phyloP scores from a whole-genome alignment of 2,797 vertebrate species.

The Odontamblyopus lacepedii region DNA sequence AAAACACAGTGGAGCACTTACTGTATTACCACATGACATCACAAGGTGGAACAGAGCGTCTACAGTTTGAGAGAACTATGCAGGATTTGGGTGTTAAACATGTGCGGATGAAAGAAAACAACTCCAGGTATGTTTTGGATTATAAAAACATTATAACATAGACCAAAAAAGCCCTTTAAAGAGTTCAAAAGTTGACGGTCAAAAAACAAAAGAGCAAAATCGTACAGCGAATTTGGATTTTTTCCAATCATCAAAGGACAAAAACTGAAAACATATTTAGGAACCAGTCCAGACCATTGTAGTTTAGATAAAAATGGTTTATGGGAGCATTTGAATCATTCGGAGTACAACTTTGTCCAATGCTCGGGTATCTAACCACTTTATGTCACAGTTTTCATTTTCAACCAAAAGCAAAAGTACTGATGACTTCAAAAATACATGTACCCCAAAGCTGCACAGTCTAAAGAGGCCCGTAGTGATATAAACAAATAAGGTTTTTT shows the following conservation, averaged over 20 bases:
- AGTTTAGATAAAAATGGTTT: slow-evolving; percentile 8
- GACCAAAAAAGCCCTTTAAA: too few species aligned
- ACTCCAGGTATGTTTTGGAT: too few species aligned
- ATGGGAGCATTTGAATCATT: slow-evolving; percentile 8
- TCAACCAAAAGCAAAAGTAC: slow-evolving; percentile 7
- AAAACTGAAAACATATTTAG: not conserved
- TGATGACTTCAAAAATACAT: slow-evolving; percentile 7
- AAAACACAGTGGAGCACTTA: too few species aligned
- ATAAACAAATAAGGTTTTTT: slow-evolving; percentile 2
- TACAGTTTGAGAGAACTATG: too few species aligned
- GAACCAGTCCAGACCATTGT: not conserved
- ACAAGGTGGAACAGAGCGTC: too few species aligned
- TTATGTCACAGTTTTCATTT: slow-evolving; percentile 6
- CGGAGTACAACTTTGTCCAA: slow-evolving; percentile 3
- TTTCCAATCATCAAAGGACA: not conserved
- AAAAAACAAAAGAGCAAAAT: too few species aligned
- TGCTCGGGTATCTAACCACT: slow-evolving; percentile 3
- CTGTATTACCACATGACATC: too few species aligned
- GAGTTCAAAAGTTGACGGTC: too few species aligned
- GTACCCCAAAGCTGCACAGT: not conserved
- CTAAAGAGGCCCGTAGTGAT: slow-evolving; percentile 14
- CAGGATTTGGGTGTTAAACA: too few species aligned
- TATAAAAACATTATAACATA: too few species aligned
- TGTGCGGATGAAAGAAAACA: too few species aligned
- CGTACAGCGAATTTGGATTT: too few species aligned